Evolutionary conservation across 2,888 invertebrate genomes (phyloP), one percentile per base, ranked within the genome.

Genomic region (Phyllotreta striolata): DNA sequence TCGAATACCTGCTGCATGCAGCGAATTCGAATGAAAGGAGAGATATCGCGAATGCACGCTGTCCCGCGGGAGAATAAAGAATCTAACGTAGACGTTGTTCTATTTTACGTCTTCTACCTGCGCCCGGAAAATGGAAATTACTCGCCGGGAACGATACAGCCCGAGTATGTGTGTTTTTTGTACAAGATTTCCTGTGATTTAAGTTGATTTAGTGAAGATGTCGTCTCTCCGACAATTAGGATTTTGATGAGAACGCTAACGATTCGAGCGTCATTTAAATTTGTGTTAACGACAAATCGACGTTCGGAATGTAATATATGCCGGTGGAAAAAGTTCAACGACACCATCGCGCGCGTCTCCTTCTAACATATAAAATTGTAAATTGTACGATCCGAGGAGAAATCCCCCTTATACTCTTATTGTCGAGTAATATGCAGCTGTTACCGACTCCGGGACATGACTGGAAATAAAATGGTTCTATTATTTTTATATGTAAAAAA

Each of bases 1-100:
- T 67, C 65, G n/a, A n/a, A n/a, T n/a, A n/a, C n/a, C n/a, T n/a
- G n/a, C 64, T 68, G 62, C 14, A 14, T 12, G 69, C 68, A 62
- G 62, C 35, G 70, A 66, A 66, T 67, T 70, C 70, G 75, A 74
- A 74, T 74, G 73, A 76, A 74, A 75, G 73, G 73, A 73, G 71
- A 72, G 75, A 76, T 76, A 75, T 77, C 77, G 75, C 76, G 75
- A 77, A 77, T 77, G 74, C 77, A 78, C 74, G 74, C 66, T 70
- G 69, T 73, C 75, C 77, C 56, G 55, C 67, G 70, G 75, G 73
- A 73, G 73, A 74, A 77, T 77, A 77, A 76, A 76, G 75, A 77
- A 76, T 75, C 73, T 75, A 73, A 73, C 75, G 72, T 70, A 72
- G 72, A 73, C 71, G 73, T 69, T 70, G 69, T 68, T 70, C 66